Conservation (phyloP, 2,888 invertebrate species). For the Morpho achilles region DNA sequence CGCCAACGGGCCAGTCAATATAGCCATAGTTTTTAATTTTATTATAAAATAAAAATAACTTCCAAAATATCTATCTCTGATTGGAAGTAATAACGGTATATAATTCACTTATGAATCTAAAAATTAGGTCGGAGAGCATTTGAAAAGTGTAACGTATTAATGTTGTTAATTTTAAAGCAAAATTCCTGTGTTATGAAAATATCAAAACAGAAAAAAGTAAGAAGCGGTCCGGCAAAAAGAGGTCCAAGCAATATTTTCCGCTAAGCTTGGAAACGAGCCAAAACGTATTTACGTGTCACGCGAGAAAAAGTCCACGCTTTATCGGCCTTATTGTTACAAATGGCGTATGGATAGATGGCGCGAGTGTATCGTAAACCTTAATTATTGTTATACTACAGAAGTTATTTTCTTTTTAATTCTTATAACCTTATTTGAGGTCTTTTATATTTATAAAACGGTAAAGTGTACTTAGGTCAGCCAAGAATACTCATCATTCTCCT, state of each 20-base stretch:
- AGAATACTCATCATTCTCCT: too few species aligned
- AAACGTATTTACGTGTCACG: slow-evolving; percentile 47
- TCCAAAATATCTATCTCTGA: too few species aligned
- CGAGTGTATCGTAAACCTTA: slow-evolving; percentile 30
- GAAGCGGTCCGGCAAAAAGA: slow-evolving; percentile 33
- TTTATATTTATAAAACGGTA: too few species aligned
- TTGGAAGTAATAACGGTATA: too few species aligned
- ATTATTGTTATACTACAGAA: slow-evolving; percentile 28
- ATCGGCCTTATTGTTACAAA: slow-evolving; percentile 45
- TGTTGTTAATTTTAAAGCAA: background rate
- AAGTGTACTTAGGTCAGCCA: too few species aligned
- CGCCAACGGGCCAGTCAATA: too few species aligned
- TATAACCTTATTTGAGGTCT: background rate
- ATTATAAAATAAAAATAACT: too few species aligned
- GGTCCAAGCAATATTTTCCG: slow-evolving; percentile 45
- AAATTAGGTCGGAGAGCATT: too few species aligned
- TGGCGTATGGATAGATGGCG: slow-evolving; percentile 31
- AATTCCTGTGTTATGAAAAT: background rate
- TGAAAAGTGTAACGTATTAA: too few species aligned
- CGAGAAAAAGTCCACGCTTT: slow-evolving; percentile 43
- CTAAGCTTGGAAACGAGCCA: slow-evolving; percentile 49
- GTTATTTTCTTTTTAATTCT: background rate
- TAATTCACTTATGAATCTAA: too few species aligned
- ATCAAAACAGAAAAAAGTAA: slow-evolving; percentile 14
- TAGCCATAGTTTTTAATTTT: too few species aligned